Percentiles rank a stretch among this genome's conserved stretches.
Evolutionary conservation across 2,888 invertebrate species (phyloP).

Genomic region (Panzeria rudis): DNA sequence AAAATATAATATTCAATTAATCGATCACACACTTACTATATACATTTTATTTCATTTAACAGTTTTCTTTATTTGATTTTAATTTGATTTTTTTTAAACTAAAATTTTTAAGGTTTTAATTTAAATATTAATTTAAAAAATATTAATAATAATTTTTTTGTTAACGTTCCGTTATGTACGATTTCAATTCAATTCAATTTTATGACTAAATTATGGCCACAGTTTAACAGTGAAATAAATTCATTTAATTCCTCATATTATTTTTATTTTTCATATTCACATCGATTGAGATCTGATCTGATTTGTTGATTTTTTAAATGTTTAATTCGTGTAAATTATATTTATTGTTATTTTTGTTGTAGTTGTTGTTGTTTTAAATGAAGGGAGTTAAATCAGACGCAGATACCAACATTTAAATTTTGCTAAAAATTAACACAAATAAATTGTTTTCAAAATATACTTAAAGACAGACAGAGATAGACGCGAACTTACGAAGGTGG

Average conservation of each 20-base stretch:
- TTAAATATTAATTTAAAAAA: neutral
- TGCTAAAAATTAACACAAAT: slow-evolving; percentile 68
- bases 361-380: slow-evolving; percentile 24
- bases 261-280: slow-evolving; percentile 33
- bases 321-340: slow-evolving; percentile 69
- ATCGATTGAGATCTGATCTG: slow-evolving; percentile 65
- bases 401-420: slow-evolving; percentile 27
- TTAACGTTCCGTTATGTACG: slow-evolving; percentile 58
- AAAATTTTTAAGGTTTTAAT: slow-evolving; percentile 6
- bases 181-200: slow-evolving; percentile 65
- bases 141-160: slow-evolving; percentile 36
- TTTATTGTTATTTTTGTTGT: slow-evolving; percentile 52
- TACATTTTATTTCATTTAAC: slow-evolving; percentile 53
- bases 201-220: slow-evolving; percentile 67
- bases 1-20: slow-evolving; percentile 14
- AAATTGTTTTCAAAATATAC: slow-evolving; percentile 39
- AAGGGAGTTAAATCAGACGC: slow-evolving; percentile 30
- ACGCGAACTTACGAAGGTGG: neutral
- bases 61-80: slow-evolving; percentile 22
- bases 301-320: slow-evolving; percentile 70
- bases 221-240: slow-evolving; percentile 71
- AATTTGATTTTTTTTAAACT: neutral
- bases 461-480: neutral
- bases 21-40: slow-evolving; percentile 53
- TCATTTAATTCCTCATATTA: slow-evolving; percentile 55